Evolutionary conservation across 1,140 invertebrate species (phyloP), one percentile per base, ranked within the genome.

Genomic region (Drosophila grimshawi): DNA sequence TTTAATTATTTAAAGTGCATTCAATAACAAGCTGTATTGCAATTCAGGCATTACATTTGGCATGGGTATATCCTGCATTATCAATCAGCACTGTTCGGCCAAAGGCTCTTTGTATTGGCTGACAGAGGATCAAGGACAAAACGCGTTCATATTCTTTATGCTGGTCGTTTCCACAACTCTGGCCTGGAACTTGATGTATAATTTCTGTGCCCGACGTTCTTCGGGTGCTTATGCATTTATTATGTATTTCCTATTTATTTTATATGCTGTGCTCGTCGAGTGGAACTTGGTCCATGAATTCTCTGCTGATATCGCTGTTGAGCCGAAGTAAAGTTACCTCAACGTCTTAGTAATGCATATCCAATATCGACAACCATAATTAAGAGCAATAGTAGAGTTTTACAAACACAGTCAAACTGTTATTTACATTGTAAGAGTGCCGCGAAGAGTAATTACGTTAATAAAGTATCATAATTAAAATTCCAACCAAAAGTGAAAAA

Each of bases 391-490:
- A 19, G 19, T 19, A 1, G 19, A 0, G 19, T 19, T 19, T 19
- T 19, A 19, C 19, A 19, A 19, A 1, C 1, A 19, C 6, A 5
- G 5, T 3, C 37, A 8, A 39, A 8, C 37, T 39, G 11, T 3
- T 43, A 7, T 48, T 52, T 29, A 52, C 11, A 11, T 48, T 19
- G 5, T 52, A 33, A 3, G 6, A 52, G 30, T 30, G 37, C 41
- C 27, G 32, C 32, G 10, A 41, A 55, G 65, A 85, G 64, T 77
- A 85, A 85, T 85, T 85, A 77, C 67, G 68, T 61, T 77, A 77
- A 85, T 85, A 63, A 85, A 85, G 81, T 85, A 85, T 85, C 69
- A 80, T 83, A 73, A 74, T 78, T 85, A 80, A 75, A 81, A 62
- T 62, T 63, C 7, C 19, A 19, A 37, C 56, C 49, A 61, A 37